A percentile compares a stretch with the other conserved stretches of the same genome.
phyloP scores from a whole-genome alignment of 2,797 vertebrate genomes.

The Erithacus rubecula region DNA sequence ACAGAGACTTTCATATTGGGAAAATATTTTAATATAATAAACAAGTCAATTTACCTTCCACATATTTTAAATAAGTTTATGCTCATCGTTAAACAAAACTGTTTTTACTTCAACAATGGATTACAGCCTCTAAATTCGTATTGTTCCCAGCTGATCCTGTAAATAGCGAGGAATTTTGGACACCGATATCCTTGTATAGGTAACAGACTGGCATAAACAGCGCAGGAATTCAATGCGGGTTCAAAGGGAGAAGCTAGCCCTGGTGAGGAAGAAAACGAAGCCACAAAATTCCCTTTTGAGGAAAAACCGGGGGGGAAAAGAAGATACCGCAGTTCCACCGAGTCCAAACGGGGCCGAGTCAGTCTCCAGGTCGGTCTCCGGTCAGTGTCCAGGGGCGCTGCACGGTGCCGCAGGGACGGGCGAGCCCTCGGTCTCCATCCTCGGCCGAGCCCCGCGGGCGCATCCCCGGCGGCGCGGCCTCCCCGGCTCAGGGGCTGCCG shows the following conservation, averaged over 20 bases:
- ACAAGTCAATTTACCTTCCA: conserved; percentile 56
- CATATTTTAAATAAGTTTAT: conserved; percentile 60
- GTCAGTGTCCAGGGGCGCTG: neutral
- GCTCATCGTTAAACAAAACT: conserved; percentile 45
- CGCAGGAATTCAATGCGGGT: conserved; percentile 10
- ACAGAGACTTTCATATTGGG: conserved; percentile 55
- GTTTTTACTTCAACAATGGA: conserved; percentile 14
- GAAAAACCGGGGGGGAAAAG: neutral
- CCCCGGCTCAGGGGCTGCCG: neutral
- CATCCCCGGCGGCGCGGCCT: neutral
- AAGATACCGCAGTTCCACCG: neutral
- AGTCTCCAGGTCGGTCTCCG: neutral
- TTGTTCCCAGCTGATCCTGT: conserved; percentile 44
- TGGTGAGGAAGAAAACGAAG: conserved; percentile 2
- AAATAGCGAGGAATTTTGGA: neutral
- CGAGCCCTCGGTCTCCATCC: neutral
- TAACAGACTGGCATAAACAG: conserved; percentile 4
- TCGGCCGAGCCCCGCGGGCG: neutral
- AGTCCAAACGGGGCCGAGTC: neutral
- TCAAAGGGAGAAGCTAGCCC: conserved; percentile 33
- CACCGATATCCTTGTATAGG: conserved; percentile 23
- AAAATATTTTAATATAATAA: conserved; percentile 71
- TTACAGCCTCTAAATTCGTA: conserved; percentile 34
- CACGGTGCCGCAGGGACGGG: neutral
- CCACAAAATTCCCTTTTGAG: conserved; percentile 25